A percentile compares a stretch with the other conserved stretches of the same genome.
phyloP scores from a whole-genome alignment of 2,113 vertebrate genomes.

The Dipodomys spectabilis region DNA sequence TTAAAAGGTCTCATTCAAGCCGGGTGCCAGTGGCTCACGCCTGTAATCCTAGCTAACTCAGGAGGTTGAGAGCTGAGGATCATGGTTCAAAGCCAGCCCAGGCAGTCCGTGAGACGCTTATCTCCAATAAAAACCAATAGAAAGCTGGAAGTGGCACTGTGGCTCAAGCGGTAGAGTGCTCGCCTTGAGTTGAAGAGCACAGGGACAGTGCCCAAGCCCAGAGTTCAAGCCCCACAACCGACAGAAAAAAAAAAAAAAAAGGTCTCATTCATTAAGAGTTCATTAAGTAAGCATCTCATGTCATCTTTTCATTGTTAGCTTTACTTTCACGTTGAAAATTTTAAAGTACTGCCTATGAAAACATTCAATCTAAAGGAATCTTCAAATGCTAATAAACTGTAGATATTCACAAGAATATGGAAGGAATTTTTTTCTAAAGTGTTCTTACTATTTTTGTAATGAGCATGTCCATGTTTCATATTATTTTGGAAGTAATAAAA shows the following conservation, averaged over 20 bases:
- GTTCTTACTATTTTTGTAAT: slow-evolving; percentile 37
- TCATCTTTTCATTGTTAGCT: slow-evolving; percentile 42
- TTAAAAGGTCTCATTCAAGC: slow-evolving; percentile 43
- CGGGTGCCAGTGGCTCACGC: too few species aligned
- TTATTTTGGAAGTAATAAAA: slow-evolving; percentile 38
- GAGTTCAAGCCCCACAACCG: too few species aligned
- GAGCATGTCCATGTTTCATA: slow-evolving; percentile 31
- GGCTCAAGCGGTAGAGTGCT: too few species aligned
- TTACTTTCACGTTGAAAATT: slow-evolving; percentile 62
- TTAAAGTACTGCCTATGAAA: slow-evolving; percentile 11
- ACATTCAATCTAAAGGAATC: not conserved
- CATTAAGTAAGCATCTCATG: slow-evolving; percentile 20
- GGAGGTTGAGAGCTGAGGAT: too few species aligned
- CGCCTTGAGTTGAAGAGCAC: too few species aligned
- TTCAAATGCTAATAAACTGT: slow-evolving; percentile 45
- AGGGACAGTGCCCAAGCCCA: too few species aligned
- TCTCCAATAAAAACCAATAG: too few species aligned
- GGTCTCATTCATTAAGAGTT: not conserved
- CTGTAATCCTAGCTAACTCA: too few species aligned
- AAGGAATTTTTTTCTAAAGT: not conserved
- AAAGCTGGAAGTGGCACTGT: too few species aligned
- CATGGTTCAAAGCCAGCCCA: too few species aligned
- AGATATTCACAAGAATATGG: slow-evolving; percentile 12
- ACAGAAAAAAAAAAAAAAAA: too few species aligned
- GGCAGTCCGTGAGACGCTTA: too few species aligned